A percentile compares a stretch with the other conserved stretches of the same genome.
Evolutionary conservation across 64 coral and sea anemone genomes (phyloP).

Genomic region (Montipora foliosa): DNA sequence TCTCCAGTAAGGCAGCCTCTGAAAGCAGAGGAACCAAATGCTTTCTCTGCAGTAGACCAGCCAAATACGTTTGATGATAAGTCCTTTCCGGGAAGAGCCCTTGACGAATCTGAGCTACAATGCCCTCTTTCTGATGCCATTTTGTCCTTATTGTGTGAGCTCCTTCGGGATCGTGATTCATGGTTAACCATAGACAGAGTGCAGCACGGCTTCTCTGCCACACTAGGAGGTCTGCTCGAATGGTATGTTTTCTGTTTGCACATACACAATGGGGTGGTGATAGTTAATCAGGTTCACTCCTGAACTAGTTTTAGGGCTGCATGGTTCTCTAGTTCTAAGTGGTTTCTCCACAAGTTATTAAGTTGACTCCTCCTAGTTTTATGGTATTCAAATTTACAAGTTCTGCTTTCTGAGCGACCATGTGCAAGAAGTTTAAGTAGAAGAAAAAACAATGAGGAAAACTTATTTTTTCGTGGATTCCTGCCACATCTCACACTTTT

Average conservation of each 20-base stretch:
- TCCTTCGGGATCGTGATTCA: slow-evolving; percentile 46
- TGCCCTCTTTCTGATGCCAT: slow-evolving; percentile 63
- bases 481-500: no score
- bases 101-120: slow-evolving; percentile 5
- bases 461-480: no score
- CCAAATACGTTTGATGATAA: not conserved
- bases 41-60: not conserved
- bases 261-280: no score
- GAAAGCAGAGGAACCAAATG: not conserved
- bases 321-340: no score
- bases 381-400: no score
- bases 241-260: slow-evolving; percentile 44
- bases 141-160: slow-evolving; percentile 65
- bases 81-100: not conserved
- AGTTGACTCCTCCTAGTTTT: no score
- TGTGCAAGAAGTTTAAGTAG: no score
- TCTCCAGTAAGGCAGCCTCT: not conserved
- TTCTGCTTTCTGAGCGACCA: no score
- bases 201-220: slow-evolving; percentile 53
- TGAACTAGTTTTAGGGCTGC: no score
- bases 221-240: slow-evolving; percentile 72
- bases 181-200: slow-evolving; percentile 75
- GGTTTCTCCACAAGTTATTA: no score
- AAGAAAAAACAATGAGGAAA: no score
- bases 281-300: no score